A percentile compares a stretch with the other conserved stretches of the same genome.
phyloP scores from a whole-genome alignment of 1,140 invertebrate species.

The Pseudomyrmex sp. region DNA sequence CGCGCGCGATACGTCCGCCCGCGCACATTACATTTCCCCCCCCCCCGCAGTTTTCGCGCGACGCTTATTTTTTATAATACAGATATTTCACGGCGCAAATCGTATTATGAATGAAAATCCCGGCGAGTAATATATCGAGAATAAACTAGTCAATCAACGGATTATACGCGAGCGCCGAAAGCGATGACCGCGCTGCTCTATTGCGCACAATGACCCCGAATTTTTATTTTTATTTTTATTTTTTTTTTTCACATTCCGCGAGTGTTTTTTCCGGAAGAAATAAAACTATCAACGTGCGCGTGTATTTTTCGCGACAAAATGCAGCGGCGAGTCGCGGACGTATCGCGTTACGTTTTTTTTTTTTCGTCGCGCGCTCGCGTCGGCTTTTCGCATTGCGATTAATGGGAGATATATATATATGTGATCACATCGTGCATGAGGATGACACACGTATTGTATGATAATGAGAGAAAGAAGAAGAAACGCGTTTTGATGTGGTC shows the following conservation, averaged over 20 bases:
- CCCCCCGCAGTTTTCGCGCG: too few species aligned
- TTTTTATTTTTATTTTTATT: too few species aligned
- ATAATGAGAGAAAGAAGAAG: constrained; percentile 28
- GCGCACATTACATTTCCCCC: not conserved
- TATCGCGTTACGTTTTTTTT: constrained; percentile 15
- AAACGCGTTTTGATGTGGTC: constrained; percentile 26
- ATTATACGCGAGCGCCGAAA: not conserved
- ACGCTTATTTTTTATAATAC: too few species aligned
- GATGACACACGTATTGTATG: constrained; percentile 26
- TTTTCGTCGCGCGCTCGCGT: constrained; percentile 3
- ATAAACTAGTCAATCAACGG: not conserved
- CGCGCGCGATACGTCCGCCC: not conserved
- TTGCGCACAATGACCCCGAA: not conserved
- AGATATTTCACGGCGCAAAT: not conserved
- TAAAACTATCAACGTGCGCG: too few species aligned
- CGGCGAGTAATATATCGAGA: not conserved
- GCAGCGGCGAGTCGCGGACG: not conserved
- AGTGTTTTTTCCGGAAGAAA: too few species aligned
- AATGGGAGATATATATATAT: constrained; percentile 6
- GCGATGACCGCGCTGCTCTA: too few species aligned
- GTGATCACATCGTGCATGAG: constrained; percentile 8
- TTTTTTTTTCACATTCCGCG: too few species aligned
- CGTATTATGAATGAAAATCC: constrained; percentile 30
- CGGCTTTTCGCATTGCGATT: not conserved
- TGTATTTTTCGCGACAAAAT: not conserved